Percentiles rank a stretch among this genome's conserved stretches.
phyloP scores from a whole-genome alignment of 2,888 invertebrate species.

The Parnassius mnemosyne region DNA sequence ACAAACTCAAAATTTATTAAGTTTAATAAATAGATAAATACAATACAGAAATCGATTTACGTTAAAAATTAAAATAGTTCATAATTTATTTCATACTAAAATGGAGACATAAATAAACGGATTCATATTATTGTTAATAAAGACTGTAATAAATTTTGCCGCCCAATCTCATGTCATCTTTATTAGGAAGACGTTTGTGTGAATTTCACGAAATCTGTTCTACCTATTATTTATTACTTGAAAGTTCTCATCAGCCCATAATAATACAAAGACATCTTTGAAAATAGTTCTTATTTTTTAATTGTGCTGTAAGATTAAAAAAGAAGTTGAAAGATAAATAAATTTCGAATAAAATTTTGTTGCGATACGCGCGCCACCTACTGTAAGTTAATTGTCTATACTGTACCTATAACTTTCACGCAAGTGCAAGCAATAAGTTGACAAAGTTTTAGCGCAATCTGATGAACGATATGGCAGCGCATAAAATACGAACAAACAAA shows the following conservation, averaged over 20 bases:
- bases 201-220: not conserved
- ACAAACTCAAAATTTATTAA: not conserved
- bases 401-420: too few species aligned
- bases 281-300: too few species aligned
- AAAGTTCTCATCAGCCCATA: not conserved
- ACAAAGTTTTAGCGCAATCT: too few species aligned
- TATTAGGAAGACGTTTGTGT: conserved; percentile 9
- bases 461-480: too few species aligned
- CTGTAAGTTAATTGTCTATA: too few species aligned
- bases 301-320: too few species aligned
- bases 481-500: too few species aligned
- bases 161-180: conserved; percentile 18
- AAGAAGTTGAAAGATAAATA: too few species aligned
- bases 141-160: conserved; percentile 12
- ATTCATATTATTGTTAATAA: conserved; percentile 16
- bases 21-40: too few species aligned
- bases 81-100: conserved; percentile 16
- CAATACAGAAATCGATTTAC: not conserved
- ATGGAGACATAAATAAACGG: conserved; percentile 17
- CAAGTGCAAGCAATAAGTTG: too few species aligned
- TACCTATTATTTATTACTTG: conserved; percentile 1
- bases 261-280: conserved; percentile 2
- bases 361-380: too few species aligned
- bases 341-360: too few species aligned
- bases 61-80: not conserved